phyloP scores from a whole-genome alignment of 2,113 vertebrate genomes.

The Notiomystis cincta region DNA sequence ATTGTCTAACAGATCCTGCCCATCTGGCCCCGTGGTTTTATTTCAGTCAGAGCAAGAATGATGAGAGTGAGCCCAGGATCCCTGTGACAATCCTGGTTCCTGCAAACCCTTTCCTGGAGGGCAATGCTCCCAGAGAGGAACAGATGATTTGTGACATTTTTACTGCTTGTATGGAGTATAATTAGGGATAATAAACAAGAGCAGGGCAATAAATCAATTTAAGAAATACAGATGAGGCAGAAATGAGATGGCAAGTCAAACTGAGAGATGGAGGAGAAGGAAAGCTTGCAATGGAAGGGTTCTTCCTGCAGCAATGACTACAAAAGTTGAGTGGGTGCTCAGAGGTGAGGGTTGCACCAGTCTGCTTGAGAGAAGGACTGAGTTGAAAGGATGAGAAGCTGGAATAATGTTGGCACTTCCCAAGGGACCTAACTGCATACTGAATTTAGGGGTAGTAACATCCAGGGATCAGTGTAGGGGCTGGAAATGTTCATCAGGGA shows the following conservation, averaged over 20 bases:
- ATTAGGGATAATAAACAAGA: not conserved
- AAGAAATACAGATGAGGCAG: not conserved
- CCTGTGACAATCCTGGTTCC: not conserved
- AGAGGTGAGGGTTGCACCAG: not conserved
- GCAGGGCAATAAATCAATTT: not conserved
- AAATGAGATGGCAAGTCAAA: not conserved
- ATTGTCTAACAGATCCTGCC: conserved; percentile 21
- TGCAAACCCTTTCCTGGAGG: not conserved
- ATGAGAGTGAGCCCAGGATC: not conserved
- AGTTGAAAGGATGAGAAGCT: not conserved
- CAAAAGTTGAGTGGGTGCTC: not conserved
- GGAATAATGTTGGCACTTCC: not conserved
- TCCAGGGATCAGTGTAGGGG: not conserved
- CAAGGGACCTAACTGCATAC: not conserved
- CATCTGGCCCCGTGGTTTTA: not conserved
- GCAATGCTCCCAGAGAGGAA: not conserved
- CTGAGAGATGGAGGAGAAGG: not conserved
- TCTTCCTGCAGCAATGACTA: not conserved
- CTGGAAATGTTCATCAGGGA: not conserved
- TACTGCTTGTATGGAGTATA: not conserved
- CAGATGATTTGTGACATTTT: not conserved
- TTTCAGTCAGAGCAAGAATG: not conserved
- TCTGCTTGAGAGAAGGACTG: not conserved
- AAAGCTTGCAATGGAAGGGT: not conserved
- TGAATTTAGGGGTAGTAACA: not conserved